Evolutionary conservation across 2,888 invertebrate species (phyloP).

Genomic region (Hoplodrina ambigua): DNA sequence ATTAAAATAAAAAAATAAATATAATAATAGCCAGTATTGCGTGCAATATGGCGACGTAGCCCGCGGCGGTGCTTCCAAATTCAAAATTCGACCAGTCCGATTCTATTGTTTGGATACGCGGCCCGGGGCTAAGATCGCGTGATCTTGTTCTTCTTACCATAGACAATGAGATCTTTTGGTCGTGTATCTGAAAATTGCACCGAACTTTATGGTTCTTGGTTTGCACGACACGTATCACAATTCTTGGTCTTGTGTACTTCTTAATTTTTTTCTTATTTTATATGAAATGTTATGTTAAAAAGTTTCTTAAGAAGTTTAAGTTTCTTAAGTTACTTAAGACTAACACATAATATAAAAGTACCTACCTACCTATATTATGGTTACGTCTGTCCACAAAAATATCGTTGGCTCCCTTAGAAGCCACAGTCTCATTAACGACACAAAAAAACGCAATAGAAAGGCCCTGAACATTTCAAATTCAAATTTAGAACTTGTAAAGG

Average conservation of each 20-base stretch:
- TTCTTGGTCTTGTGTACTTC: background rate
- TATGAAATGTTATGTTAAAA: background rate
- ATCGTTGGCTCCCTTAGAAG: constrained; percentile 83
- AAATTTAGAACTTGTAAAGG: constrained; percentile 81
- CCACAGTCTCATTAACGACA: constrained; percentile 77
- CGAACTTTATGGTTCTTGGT: constrained; percentile 16
- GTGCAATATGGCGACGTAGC: constrained; percentile 83
- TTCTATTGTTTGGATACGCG: constrained; percentile 59
- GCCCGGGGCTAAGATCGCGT: constrained; percentile 76
- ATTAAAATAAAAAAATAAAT: constrained; percentile 51
- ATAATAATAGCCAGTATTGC: constrained; percentile 72
- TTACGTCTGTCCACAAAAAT: constrained; percentile 53
- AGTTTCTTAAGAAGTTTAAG: too few species aligned
- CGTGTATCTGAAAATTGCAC: constrained; percentile 43
- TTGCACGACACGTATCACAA: constrained; percentile 2
- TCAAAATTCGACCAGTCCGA: constrained; percentile 65
- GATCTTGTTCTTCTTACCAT: constrained; percentile 69
- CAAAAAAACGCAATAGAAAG: constrained; percentile 82
- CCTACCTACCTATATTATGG: background rate
- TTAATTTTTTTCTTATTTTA: background rate
- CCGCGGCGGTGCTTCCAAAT: constrained; percentile 81
- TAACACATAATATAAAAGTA: too few species aligned
- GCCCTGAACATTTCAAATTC: constrained; percentile 84
- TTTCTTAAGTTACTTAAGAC: too few species aligned
- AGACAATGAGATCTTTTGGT: constrained; percentile 68